A percentile compares a stretch with the other conserved stretches of the same genome.
These are phyloP conservation scores for Poeciliopsis paucimaculata DNA, from an alignment of 2,797 vertebrate species.

Conservation along the genomic window DNA sequence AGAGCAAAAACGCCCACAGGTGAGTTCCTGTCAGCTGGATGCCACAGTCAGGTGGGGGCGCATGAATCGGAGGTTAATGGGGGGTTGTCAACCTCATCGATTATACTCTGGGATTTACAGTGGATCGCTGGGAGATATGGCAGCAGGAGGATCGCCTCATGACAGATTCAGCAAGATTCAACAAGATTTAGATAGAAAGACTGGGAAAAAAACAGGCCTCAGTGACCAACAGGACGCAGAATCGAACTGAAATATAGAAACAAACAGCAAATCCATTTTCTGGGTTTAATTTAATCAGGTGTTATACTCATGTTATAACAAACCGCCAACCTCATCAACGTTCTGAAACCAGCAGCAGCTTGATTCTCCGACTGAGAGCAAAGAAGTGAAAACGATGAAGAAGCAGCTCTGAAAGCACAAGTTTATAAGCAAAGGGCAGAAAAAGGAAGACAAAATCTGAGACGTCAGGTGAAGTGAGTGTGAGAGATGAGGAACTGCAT, in stretches of 20 bases:
- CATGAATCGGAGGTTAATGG: background rate
- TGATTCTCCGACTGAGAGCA: background rate
- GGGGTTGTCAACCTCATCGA: constrained; percentile 65
- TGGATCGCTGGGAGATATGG: constrained; percentile 53
- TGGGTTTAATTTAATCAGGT: background rate
- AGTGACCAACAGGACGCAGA: constrained; percentile 60
- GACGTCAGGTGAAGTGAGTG: constrained; percentile 22
- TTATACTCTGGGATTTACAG: constrained; percentile 53
- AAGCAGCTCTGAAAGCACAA: constrained; percentile 12
- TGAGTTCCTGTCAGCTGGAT: constrained; percentile 15
- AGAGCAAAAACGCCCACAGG: constrained; percentile 22
- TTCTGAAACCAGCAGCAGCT: background rate
- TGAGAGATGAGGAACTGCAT: constrained; percentile 39
- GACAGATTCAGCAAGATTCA: constrained; percentile 72
- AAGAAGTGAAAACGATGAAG: constrained; percentile 17
- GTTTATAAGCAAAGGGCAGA: background rate
- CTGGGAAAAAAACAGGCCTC: constrained; percentile 63
- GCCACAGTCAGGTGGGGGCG: constrained; percentile 1
- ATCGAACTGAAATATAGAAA: constrained; percentile 54
- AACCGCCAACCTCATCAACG: background rate
- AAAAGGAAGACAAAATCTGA: constrained; percentile 30
- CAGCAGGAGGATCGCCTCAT: constrained; percentile 60
- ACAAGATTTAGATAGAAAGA: constrained; percentile 72
- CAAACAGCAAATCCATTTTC: constrained; percentile 21
- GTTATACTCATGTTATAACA: background rate